phyloP scores from a whole-genome alignment of 1,140 invertebrate genomes.

The Eulimnadia texana region DNA sequence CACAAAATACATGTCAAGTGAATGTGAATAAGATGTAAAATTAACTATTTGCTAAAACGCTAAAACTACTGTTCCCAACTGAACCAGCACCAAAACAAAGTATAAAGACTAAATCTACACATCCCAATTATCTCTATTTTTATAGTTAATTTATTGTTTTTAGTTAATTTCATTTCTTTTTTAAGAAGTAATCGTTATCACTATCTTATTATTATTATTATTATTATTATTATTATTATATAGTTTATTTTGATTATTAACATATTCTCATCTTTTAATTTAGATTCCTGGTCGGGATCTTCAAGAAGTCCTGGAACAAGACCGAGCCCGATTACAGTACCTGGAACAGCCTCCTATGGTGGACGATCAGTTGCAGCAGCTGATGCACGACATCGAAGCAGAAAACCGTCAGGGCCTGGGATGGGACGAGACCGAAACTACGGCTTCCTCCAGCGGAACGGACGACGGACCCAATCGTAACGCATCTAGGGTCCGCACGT shows the following conservation, averaged over 20 bases:
- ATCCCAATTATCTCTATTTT: too few species aligned
- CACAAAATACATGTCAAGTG: too few species aligned
- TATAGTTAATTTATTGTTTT: too few species aligned
- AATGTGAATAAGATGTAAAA: too few species aligned
- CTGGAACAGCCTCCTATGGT: conserved; percentile 48
- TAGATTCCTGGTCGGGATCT: conserved; percentile 37
- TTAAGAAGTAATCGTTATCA: too few species aligned
- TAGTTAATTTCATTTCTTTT: too few species aligned
- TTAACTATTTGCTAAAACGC: too few species aligned
- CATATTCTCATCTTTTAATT: too few species aligned
- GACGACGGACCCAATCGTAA: conserved; percentile 30
- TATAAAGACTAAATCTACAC: too few species aligned
- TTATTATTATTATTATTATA: background rate
- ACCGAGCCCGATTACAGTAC: conserved; percentile 41
- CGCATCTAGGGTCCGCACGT: background rate
- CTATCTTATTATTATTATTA: too few species aligned
- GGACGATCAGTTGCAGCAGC: conserved; percentile 52
- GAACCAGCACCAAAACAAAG: too few species aligned
- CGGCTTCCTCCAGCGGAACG: conserved; percentile 31
- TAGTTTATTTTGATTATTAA: background rate
- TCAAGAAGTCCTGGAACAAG: conserved; percentile 45
- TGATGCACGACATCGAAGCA: conserved; percentile 52
- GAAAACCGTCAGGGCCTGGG: conserved; percentile 40
- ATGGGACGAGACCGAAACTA: conserved; percentile 42
- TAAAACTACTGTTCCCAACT: too few species aligned